Evolutionary conservation across 2,797 vertebrate species (phyloP).

Genomic region (Cyprinodon diabolis): DNA sequence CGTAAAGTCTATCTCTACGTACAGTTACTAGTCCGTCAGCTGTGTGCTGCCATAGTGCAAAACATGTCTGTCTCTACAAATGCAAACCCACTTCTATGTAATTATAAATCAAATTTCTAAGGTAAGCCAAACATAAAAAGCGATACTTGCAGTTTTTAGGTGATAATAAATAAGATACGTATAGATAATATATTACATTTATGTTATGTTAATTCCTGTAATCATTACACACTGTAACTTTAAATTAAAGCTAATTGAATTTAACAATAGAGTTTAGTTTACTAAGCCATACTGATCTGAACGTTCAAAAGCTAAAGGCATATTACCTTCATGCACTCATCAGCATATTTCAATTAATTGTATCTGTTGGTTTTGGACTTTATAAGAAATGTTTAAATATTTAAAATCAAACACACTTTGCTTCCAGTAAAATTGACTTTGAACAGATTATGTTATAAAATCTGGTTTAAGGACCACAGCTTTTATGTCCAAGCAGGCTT

Average conservation of each 20-base stretch:
- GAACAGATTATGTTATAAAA: not conserved
- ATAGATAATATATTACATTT: no score
- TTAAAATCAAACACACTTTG: not conserved
- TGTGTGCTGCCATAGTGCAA: no score
- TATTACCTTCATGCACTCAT: not conserved
- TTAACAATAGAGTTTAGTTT: not conserved
- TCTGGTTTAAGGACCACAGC: not conserved
- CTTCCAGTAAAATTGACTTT: not conserved
- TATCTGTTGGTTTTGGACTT: not conserved
- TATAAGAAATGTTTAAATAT: not conserved
- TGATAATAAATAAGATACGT: no score
- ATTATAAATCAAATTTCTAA: no score
- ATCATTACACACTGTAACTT: not conserved
- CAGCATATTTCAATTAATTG: not conserved
- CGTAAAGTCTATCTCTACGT: no score
- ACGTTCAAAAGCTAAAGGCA: not conserved
- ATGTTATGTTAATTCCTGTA: no score
- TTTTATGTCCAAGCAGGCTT: slow-evolving; percentile 5
- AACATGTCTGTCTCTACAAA: no score
- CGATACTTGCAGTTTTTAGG: no score
- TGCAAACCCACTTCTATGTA: no score
- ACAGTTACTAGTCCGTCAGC: no score
- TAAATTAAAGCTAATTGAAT: not conserved
- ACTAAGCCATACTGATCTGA: not conserved
- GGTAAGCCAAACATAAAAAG: no score